Evolutionary conservation across 2,888 invertebrate species (phyloP), one percentile per base, ranked within the genome.

Genomic region (Trisateles emortualis): DNA sequence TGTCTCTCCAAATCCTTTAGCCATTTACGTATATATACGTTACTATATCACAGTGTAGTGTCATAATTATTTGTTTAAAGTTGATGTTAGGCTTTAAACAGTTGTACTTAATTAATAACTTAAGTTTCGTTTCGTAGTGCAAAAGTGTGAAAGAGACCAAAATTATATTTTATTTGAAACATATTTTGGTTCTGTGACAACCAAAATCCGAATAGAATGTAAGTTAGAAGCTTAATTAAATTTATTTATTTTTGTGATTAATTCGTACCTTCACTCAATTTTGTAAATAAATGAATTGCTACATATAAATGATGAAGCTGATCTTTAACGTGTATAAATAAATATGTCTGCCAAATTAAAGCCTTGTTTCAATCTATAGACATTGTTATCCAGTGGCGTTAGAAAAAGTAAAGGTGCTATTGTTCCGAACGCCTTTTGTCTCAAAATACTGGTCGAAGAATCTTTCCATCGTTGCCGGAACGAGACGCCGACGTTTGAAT

Each of bases 311-410:
- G 86, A 88, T 79, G 83, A 85, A 83, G 90, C 90, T 92, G 88
- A 87, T 87, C 80, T 87, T 90, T 87, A 88, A 88, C 86, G 84
- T 88, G 87, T 92, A 91, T 88, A 85, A 92, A 90, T 91, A 91
- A 92, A 92, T 90, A 91, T 90, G 90, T 92, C 92, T 92, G 92
- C 92, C 92, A 92, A 92, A 92, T 92, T 87, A 88, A 13, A 64
- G 63, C 64, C 59, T 72, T 78, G 71, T 78, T 83, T 88, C 83
- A 68, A 81, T 86, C 83, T 76, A 52, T 66, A 17, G 42, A 58
- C 36, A 50, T 60, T 48, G 51, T 47, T 42, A 33, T 32, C 33
- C 38, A 40, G 29, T 13, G 40, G 39, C 17, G 56, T 32, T 35
- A 53, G 66, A 70, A 72, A 72, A 68, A 70, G 58, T 54, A 52